Base-by-base conservation (phyloP, 2,888 invertebrate species). In the Globia sparganii region DNA sequence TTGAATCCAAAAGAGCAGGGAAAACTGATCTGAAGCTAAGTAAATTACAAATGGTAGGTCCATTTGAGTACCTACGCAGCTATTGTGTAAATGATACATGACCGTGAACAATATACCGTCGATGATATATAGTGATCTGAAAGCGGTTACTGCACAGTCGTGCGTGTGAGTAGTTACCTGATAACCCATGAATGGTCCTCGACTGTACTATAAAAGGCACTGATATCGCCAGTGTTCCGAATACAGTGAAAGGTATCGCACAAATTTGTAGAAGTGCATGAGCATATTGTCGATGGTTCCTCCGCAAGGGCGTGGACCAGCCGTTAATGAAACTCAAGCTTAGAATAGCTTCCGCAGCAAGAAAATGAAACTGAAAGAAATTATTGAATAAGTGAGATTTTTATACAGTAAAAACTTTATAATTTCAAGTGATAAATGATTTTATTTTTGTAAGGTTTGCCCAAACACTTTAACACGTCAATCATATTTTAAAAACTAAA, bases 301-400 rank as follows among this genome's bases (percentile, higher is more conserved):
- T 43, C 9, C 90, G 87, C 88, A 94, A 85, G 1, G 92, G 91
- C 4, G 90, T 85, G 1, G 94, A 92, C 94, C 94, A 95, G 25
- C 94, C 93, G 79, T 93, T 94, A 6, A 91, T 90, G 37, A 89
- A 91, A 80, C 92, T 92, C 8, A 94, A 68, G 59, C 91, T 86
- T 56, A 94, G 76, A 86, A 94, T 93, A 25, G 91, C 94, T 89
- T 94, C 90, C 4, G 89, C 92, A 46, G 89, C 83, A 83, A 94
- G 93, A 75, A 94, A 93, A 80, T 93, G 91, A 80, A 89, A 94
- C 94, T 94, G 88, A 86, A 86, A 79, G 64, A 11, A 77, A 77
- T 4, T 1, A 43, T 37, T 46, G 11, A 73, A 46, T 43, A 37
- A 31, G 37, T 70, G 15, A 49, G 28, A 15, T 34, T 49, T 9